A percentile compares a stretch with the other conserved stretches of the same genome.
phyloP scores from a whole-genome alignment of 2,888 invertebrate species.

The Andrena hattorfiana region DNA sequence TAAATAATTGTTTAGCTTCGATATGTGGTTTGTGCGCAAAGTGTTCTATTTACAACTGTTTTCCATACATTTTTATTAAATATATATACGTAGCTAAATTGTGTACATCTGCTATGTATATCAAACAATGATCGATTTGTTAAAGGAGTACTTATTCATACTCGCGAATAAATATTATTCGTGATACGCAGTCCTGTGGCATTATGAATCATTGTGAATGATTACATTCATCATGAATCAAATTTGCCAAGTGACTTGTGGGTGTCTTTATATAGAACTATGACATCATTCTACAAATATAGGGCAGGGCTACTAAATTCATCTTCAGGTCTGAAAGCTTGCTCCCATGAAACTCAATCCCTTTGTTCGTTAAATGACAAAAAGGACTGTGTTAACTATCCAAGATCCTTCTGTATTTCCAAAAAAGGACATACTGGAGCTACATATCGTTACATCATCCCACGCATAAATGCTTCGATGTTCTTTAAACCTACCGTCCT shows the following conservation, averaged over 20 bases:
- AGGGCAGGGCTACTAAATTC: constrained; percentile 62
- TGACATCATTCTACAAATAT: constrained; percentile 72
- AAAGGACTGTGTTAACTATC: constrained; percentile 7
- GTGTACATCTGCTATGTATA: constrained; percentile 24
- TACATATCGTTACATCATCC: constrained; percentile 52
- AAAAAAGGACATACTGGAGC: constrained; percentile 60
- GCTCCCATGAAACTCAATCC: constrained; percentile 60
- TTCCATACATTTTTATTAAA: not conserved
- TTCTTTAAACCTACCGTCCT: not conserved
- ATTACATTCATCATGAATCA: constrained; percentile 39
- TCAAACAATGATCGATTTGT: constrained; percentile 5
- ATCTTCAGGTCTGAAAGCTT: constrained; percentile 58
- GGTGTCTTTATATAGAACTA: constrained; percentile 72
- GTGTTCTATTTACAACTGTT: not conserved
- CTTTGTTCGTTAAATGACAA: constrained; percentile 9
- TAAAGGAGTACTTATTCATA: not conserved
- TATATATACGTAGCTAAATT: not conserved
- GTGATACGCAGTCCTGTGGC: not conserved
- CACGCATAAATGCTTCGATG: constrained; percentile 51
- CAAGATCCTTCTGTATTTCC: constrained; percentile 37
- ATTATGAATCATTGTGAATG: constrained; percentile 28
- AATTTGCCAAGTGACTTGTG: constrained; percentile 56
- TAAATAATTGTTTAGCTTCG: not conserved
- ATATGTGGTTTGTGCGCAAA: not conserved
- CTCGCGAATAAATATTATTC: not conserved